Base-by-base conservation (phyloP, 1,140 invertebrate genomes). In the Camponotus pennsylvanicus region DNA sequence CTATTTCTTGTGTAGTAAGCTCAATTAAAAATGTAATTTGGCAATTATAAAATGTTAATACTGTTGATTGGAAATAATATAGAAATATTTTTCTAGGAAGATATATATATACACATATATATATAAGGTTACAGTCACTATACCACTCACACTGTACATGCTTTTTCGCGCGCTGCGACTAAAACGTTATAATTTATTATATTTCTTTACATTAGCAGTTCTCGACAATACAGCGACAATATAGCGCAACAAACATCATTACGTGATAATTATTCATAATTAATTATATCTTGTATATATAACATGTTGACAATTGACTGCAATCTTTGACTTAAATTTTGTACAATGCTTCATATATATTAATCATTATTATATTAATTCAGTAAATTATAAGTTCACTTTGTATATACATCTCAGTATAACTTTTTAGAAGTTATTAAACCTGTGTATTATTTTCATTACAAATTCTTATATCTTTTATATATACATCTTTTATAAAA, bases 71-170 rank as follows among this genome's bases (percentile, higher is more conserved):
- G 79, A 71, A 45, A 45, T 63, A 78, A 76, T 55, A 89, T 86
- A 88, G 71, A 89, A 79, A 86, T 91, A 92, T 92, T 92, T 92
- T 87, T 90, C 76, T 93, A 90, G 77, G n/a, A 59, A 52, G 15
- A 89, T 86, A 90, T 83, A 73, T 45, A 49, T 4, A 27, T 27
- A 27, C 27, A 27, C 27, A 34, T 21, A 57, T 52, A 73, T 3
- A 21, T 27, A 57, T 89, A 88, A 64, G 8, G 45, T 27, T 70
- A 61, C 13, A 85, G 32, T 40, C 15, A 66, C 82, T 63, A 71
- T 69, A 69, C 49, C 73, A n/a, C 59, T 75, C 45, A 85, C 37
- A 75, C n/a, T 69, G 21, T 80, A 78, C 18, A 40, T 86, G 59
- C 61, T 88, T 86, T 71, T 66, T 67, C 42, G 84, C 80, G 27